Evolutionary conservation across 2,797 vertebrate genomes (phyloP), one percentile per base, ranked within the genome.

Genomic region (Manis crassicaudata): DNA sequence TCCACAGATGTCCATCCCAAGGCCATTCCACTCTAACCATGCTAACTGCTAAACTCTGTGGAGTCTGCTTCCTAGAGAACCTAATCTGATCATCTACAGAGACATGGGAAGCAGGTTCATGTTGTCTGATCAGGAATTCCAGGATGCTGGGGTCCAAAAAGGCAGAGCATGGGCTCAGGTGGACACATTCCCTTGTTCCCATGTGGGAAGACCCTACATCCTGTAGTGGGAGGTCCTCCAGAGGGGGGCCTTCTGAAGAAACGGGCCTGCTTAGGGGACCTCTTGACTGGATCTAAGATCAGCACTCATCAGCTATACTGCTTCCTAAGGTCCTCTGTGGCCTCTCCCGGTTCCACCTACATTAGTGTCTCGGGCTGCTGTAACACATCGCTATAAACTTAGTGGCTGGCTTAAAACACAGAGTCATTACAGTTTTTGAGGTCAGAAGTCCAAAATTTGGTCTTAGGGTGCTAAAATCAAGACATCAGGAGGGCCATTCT

Each of bases 401-500:
- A 8, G 35, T 62, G 20, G 13, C 58, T 62, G 20, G 13, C 58
- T 88, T 73, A 29, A 29, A n/a, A 67, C 4, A 35, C 46, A 84
- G 18, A 40, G 56, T 63, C 21, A 58, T 76, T 58, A 67, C 20
- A 58, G 7, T 90, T 84, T 72, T 60, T 16, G 52, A 60, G 52
- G 16, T n/a, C 50, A 89, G 27, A 76, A 50, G 18, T 67, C n/a
- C 79, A 50, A 67, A 88, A 83, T 21, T 60, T 16, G 37, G 8
- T 76, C 21, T 67, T 37, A 50, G 0, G 1, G 52, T 23, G 25
- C 60, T 40, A 65, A 89, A 83, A 73, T 60, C 21, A 76, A 90
- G 14, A 52, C 11, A 3, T 46, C 6, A 6, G 12, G 3, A 50
- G 7, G 65, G 4, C 20, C 25, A 9, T 9, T 0, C 6, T 80